Evolutionary conservation across 2,797 vertebrate genomes (phyloP).

Genomic region (Parauchenoglanis ngamensis): DNA sequence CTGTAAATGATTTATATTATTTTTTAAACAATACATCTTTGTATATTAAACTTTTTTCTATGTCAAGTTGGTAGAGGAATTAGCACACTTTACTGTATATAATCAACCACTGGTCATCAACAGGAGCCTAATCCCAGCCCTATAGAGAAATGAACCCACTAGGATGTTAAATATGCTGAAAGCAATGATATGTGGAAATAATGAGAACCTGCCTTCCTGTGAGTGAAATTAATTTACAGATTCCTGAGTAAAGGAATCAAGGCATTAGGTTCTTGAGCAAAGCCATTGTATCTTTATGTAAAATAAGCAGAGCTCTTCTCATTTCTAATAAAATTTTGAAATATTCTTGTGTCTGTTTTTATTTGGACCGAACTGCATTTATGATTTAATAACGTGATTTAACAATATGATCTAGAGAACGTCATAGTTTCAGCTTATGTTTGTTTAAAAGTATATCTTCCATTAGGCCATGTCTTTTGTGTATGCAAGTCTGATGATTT

Average conservation of each 20-base stretch:
- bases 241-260: slow-evolving; percentile 82
- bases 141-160: slow-evolving; percentile 78
- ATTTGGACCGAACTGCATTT: background rate
- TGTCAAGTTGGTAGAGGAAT: slow-evolving; percentile 83
- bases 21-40: slow-evolving; percentile 92
- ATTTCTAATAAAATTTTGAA: slow-evolving; percentile 97
- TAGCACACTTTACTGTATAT: slow-evolving; percentile 81
- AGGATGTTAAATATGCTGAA: slow-evolving; percentile 68
- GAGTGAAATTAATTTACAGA: slow-evolving; percentile 71
- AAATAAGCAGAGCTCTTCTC: slow-evolving; percentile 82
- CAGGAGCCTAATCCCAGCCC: slow-evolving; percentile 69
- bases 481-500: background rate
- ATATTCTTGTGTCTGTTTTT: slow-evolving; percentile 72
- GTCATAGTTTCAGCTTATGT: background rate
- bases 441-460: background rate
- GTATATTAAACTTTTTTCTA: slow-evolving; percentile 85
- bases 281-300: slow-evolving; percentile 86
- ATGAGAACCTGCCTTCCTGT: slow-evolving; percentile 79
- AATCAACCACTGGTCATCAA: slow-evolving; percentile 74
- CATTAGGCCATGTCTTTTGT: too few relatives aligned
- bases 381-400: background rate
- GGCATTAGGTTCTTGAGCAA: slow-evolving; percentile 81
- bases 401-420: background rate
- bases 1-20: slow-evolving; percentile 96
- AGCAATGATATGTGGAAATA: slow-evolving; percentile 69